Base-by-base conservation (phyloP, 37 sponge, comb jelly and placozoan genomes). In the Axinella damicornis region DNA sequence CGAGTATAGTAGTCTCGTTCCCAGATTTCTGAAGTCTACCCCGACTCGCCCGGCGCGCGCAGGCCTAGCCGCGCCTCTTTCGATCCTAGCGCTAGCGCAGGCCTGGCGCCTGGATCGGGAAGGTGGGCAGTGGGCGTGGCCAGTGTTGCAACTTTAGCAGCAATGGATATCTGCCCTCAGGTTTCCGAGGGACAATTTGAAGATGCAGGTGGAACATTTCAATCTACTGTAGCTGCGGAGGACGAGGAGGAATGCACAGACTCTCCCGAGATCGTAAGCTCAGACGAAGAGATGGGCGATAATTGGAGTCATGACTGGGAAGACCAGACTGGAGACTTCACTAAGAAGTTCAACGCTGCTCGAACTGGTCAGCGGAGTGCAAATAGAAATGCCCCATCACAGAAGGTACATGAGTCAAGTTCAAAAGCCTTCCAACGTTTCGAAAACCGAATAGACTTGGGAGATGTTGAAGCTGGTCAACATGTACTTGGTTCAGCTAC, bases 321-420 rank as follows among this genome's bases (percentile, higher is more conserved):
- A 14, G 80, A 61, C 0, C 73, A 86, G 52, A 79, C 55, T n/a
- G 79, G 58, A 1, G 89, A 95, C 58, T 91, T 95, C 33, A 91
- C 95, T n/a, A 95, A 95, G 85, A 87, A 84, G 31, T 85, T 83
- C 65, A 88, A 88, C 80, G 95, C 95, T 59, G 84, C 77, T 32
- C 61, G 88, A 30, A 58, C 60, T 61, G 67, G 87, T 13, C 53
- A 70, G 34, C 18, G 62, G 52, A 56, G 41, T 37, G 67, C 62
- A 22, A 83, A 65, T 38, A 69, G n/a, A 13, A 69, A 58, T 22
- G 20, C 28, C 5, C 66, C 56, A 18, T 59, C 55, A 36, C n/a
- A 77, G 2, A 33, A 59, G 27, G 21, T 13, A 22, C 31, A 67
- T 2, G 36, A 60, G 22, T 12, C 31, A 28, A 52, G 20, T 55